A percentile compares a stretch with the other conserved stretches of the same genome.
These are phyloP conservation scores for Melanotaenia trifasciata DNA, from an alignment of 2,797 vertebrate species.

Conservation along the genomic window DNA sequence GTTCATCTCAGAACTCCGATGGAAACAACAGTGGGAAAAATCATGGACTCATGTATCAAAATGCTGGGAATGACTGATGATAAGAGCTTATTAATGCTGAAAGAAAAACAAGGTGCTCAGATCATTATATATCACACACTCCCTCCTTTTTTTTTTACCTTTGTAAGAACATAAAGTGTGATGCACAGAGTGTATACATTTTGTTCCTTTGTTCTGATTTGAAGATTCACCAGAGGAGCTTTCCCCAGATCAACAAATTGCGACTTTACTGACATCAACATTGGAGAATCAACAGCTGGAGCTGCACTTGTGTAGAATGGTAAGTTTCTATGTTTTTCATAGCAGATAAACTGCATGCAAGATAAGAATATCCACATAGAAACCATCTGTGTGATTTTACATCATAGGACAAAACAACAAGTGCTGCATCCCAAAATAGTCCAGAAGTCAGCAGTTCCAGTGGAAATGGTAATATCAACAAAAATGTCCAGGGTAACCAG, in stretches of 20 bases:
- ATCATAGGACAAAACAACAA: conserved; percentile 61
- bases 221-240: conserved; percentile 71
- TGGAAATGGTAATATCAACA: conserved; percentile 46
- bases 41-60: conserved; percentile 73
- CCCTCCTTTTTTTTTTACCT: background rate
- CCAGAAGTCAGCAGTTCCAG: conserved; percentile 30
- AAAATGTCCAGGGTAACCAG: conserved; percentile 48
- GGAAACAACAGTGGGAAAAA: conserved; percentile 72
- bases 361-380: background rate
- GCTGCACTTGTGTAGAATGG: conserved; percentile 79
- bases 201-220: conserved; percentile 36
- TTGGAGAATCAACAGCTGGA: conserved; percentile 75
- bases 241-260: conserved; percentile 74
- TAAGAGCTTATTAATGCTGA: conserved; percentile 72
- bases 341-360: background rate
- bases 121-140: background rate
- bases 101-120: conserved; percentile 68
- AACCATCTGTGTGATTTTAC: conserved; percentile 1
- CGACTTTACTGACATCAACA: conserved; percentile 61
- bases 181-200: background rate
- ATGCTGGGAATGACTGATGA: conserved; percentile 77
- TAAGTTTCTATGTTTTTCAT: conserved; percentile 14
- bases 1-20: conserved; percentile 79
- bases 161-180: background rate
- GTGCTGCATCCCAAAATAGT: conserved; percentile 14